Conservation (phyloP, 2,888 invertebrate genomes). For the Platycheirus rosarum region DNA sequence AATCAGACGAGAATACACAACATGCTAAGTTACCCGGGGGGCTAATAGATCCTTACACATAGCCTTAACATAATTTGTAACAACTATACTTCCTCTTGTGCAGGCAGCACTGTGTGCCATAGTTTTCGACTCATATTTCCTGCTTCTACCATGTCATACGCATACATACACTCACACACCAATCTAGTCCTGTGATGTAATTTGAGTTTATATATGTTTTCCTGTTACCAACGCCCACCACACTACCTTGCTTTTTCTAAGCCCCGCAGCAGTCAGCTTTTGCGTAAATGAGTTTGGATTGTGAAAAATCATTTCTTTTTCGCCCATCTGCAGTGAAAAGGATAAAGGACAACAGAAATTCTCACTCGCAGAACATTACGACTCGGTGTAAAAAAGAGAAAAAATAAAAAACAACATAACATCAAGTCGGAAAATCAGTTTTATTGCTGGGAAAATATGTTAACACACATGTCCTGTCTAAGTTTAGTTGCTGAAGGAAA, state of each 20-base stretch:
- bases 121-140: slow-evolving; percentile 16
- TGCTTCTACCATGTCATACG: background rate
- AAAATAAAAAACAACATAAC: background rate
- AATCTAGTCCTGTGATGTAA: slow-evolving; percentile 20
- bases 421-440: background rate
- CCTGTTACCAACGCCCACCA: background rate
- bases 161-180: background rate
- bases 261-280: background rate
- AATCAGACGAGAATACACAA: slow-evolving; percentile 16
- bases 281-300: slow-evolving; percentile 39
- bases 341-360: slow-evolving; percentile 23
- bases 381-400: background rate
- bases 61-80: slow-evolving; percentile 66
- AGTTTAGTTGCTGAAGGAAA: background rate
- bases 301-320: slow-evolving; percentile 30
- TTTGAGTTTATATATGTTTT: slow-evolving; percentile 1
- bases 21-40: slow-evolving; percentile 50
- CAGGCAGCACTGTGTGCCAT: background rate
- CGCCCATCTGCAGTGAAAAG: slow-evolving; percentile 6
- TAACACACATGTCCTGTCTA: background rate
- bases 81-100: slow-evolving; percentile 50
- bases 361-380: background rate
- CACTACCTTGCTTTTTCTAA: background rate
- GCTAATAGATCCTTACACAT: slow-evolving; percentile 62
- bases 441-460: background rate